These are phyloP conservation scores for Pseudachorutes palmiensis DNA, from an alignment of 1,140 invertebrate genomes.

Conservation along the genomic window DNA sequence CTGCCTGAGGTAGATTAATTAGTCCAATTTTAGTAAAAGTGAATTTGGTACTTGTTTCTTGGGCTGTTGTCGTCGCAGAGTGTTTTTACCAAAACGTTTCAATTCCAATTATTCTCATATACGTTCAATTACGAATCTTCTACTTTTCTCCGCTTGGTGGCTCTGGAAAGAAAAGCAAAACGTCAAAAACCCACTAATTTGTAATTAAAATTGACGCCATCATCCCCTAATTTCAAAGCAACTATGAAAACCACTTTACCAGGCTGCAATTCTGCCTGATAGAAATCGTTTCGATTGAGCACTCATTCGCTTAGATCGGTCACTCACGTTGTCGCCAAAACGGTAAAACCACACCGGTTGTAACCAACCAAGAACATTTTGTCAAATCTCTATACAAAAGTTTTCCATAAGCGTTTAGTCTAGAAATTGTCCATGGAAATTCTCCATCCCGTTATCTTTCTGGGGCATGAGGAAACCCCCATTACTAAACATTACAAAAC, in stretches of 20 bases:
- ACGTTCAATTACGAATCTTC: not conserved
- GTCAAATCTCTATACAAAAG: not conserved
- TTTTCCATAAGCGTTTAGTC: not conserved
- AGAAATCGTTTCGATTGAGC: too few relatives aligned
- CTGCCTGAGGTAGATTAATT: too few relatives aligned
- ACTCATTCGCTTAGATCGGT: too few relatives aligned
- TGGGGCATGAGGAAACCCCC: too few relatives aligned
- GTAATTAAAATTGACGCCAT: not conserved
- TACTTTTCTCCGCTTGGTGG: not conserved
- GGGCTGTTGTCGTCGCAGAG: not conserved
- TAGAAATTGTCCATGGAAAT: not conserved
- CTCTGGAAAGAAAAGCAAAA: not conserved
- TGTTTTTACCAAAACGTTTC: not conserved
- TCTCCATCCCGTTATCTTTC: not conserved
- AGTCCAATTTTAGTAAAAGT: not conserved
- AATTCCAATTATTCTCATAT: not conserved
- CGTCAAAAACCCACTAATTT: not conserved
- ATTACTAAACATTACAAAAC: not conserved
- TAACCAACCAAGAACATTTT: not conserved
- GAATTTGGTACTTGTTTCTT: not conserved
- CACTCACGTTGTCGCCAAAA: too few relatives aligned
- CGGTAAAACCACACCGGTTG: not conserved
- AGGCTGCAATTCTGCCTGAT: too few relatives aligned
- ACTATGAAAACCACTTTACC: too few relatives aligned
- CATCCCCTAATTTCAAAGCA: too few relatives aligned